Conservation (phyloP, 2,888 invertebrate species). For the Meloe dianella region DNA sequence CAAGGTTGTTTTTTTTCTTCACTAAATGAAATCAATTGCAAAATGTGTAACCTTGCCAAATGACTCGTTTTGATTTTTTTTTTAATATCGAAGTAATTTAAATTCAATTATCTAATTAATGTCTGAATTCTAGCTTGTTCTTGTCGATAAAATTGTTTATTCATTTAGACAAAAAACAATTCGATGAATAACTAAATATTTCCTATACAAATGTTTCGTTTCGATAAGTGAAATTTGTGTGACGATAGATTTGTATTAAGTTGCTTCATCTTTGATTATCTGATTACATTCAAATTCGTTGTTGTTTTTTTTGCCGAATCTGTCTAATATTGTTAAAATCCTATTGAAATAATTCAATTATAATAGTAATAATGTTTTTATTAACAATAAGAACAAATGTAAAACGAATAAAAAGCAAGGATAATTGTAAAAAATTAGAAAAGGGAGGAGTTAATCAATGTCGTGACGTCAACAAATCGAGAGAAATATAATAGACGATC, state of each 20-base stretch:
- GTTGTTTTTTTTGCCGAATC: neutral
- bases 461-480: constrained; percentile 49
- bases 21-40: constrained; percentile 26
- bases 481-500: constrained; percentile 48
- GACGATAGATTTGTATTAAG: neutral
- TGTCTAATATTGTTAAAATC: neutral
- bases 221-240: neutral
- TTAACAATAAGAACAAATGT: neutral
- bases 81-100: neutral
- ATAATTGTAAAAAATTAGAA: constrained; percentile 46
- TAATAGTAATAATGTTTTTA: neutral
- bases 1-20: constrained; percentile 30
- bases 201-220: too few species aligned
- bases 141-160: too few species aligned
- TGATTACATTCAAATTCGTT: neutral
- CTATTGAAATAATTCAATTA: neutral
- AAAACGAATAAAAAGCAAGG: constrained; percentile 44
- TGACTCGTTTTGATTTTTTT: too few species aligned
- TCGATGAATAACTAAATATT: too few species aligned
- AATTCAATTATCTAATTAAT: too few species aligned
- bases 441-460: constrained; percentile 53
- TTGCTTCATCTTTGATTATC: neutral
- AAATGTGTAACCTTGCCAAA: constrained; percentile 32
- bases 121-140: too few species aligned
- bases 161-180: too few species aligned